Evolutionary conservation across 2,113 vertebrate genomes (phyloP), one percentile per base, ranked within the genome.

Genomic region (Scalopus aquaticus): DNA sequence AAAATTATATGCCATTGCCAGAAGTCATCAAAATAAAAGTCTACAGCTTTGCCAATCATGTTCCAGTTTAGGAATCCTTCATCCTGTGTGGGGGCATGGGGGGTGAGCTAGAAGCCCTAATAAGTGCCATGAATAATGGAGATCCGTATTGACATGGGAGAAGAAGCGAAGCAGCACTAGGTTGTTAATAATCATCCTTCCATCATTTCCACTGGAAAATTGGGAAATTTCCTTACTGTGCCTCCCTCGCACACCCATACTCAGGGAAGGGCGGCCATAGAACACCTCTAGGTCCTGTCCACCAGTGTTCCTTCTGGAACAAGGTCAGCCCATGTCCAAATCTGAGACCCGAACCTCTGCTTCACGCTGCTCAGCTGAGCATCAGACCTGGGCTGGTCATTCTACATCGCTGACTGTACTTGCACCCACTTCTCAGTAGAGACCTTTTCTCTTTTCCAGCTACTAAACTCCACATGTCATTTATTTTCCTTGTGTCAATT

Each of bases 401-500:
- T 92, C 44, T 58, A 5, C 44, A 78, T 70, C 39, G 39, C 60
- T 88, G 72, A 42, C 44, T 85, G 20, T 70, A 26, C 35, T 92
- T 91, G 90, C 30, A 74, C 2, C 88, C 16, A 42, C 64, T 35
- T 94, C 80, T 90, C 72, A 87, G 62, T 11, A 88, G 30, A 77
- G 39, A 51, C 0, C 28, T n/a, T 73, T n/a, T 58, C 62, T 76
- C 54, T 22, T 3, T 22, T 17, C 39, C 54, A 82, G 20, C 88
- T 51, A 35, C 79, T 39, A 60, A 56, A 82, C 39, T 65, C 54
- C 42, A 44, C 62, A 65, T 82, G 82, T 69, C 74, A 93, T 93
- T 96, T 97, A 72, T 88, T 92, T 95, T 94, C 90, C 79, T 81
- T 67, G 9, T 90, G 72, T 95, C 60, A 90, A 81, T 95, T 95